Base-by-base conservation (phyloP, 2,113 vertebrate genomes). In the Leucopsar rothschildi region DNA sequence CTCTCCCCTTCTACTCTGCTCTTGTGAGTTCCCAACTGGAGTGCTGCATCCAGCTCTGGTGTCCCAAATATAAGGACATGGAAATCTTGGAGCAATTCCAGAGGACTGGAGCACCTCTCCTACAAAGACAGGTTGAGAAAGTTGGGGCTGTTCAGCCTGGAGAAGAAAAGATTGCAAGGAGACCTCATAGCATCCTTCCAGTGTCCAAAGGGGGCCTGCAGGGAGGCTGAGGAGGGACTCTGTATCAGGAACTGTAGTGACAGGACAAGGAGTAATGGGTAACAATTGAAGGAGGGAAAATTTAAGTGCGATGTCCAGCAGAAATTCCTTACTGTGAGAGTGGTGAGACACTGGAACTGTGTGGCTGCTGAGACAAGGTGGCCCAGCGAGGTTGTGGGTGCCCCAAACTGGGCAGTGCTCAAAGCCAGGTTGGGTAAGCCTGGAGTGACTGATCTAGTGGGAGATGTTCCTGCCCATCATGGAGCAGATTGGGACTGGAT, bases 391-490 rank as follows among this genome's bases (percentile, higher is more conserved):
- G 16, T 3, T n/a, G 4, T n/a, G 12, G 16, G 11, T 68, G 20
- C 9, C 31, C 27, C 53, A 75, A 2, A 4, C 20, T 52, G 39
- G 16, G n/a, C 25, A 29, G 9, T 12, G 9, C 21, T 60, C 53
- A 53, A n/a, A 68, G 13, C 16, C 86, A 47, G 9, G 2, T 6
- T 60, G 37, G 24, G 29, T 21, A 45, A 5, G 11, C 28, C 23
- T 45, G 25, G 53, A 75, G 16, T 16, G 20, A 22, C 39, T 29
- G 45, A 9, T 66, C 12, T 19, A 39, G 39, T 21, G 53, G 20
- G 60, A 75, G 1, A 2, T 24, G 33, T 18, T 27, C 28, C 15
- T 53, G 29, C 10, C 19, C 10, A 25, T 49, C 0, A 0, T 0
- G 0, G 19, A 10, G 8, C 40, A 31, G 35, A 12, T 2, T 57